A percentile compares a stretch with the other conserved stretches of the same genome.
Conservation (phyloP, 2,797 vertebrate species). For the Fringilla coelebs region DNA sequence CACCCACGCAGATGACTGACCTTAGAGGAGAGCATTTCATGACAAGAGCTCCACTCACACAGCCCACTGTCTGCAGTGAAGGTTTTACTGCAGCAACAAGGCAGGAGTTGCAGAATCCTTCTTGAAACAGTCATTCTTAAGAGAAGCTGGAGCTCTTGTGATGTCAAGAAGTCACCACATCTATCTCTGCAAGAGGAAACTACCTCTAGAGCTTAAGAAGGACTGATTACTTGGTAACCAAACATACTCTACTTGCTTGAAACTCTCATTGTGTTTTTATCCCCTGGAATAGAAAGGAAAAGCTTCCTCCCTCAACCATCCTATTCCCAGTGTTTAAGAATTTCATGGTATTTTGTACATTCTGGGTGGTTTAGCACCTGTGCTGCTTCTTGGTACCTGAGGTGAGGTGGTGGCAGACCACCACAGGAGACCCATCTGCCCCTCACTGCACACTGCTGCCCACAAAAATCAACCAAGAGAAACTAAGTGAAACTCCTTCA, state of each 20-base stretch:
- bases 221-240: not conserved
- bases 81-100: not conserved
- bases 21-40: not conserved
- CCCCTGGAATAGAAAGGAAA: not conserved
- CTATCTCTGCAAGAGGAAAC: not conserved
- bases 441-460: not conserved
- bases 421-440: not conserved
- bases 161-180: not conserved
- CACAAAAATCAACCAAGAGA: not conserved
- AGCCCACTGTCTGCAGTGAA: not conserved
- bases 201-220: not conserved
- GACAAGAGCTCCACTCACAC: slow-evolving; percentile 2
- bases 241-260: not conserved
- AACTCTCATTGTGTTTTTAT: not conserved
- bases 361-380: not conserved
- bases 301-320: not conserved
- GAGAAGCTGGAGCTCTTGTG: not conserved
- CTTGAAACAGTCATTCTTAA: not conserved
- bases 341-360: not conserved
- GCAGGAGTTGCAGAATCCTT: not conserved
- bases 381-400: rapidly evolving
- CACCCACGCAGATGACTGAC: not conserved
- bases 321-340: not conserved
- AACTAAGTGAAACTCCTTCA: not conserved
- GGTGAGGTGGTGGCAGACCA: not conserved